Evolutionary conservation across 2,888 invertebrate species (phyloP), one percentile per base, ranked within the genome.

Genomic region (Germaria angustata): DNA sequence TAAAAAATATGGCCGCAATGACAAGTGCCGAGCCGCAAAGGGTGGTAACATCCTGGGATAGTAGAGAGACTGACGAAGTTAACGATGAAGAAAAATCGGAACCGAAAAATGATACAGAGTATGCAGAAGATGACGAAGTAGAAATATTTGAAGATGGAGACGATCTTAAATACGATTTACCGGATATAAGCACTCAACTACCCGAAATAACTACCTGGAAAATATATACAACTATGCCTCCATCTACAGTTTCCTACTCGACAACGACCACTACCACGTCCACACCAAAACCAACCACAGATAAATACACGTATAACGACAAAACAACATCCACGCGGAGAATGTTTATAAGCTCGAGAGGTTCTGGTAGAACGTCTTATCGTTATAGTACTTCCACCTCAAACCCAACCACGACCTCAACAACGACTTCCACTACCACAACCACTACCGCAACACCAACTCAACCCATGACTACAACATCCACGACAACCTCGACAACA

Each of bases 1-100:
- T 87, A 2, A 90, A 89, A 63, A 76, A 85, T 15, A 63, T 85
- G 0, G 24, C 61, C 2, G 65, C 81, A 28, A 71, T 66, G 2
- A 59, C 84, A 2, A 84, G 34, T 32, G 76, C 71, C 36, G 81
- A 84, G 44, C 72, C 77, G 11, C 49, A 55, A 8, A 55, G 46
- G 46, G 20, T 51, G 28, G 49, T 72, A 61, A 79, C 68, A 20
- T 61, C 41, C 1, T 80, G 79, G 79, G 61, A 75, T 13, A 80
- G 53, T 41, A 76, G 65, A 66, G 69, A 69, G 8, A 6, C 63
- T 1, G 44, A 32, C 0, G 46, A 68, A 49, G 24, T 55, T 53
- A 51, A 55, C 8, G 28, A 36, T 2, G 69, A 75, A 9, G 17
- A 46, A 0, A 39, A 20, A 0, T 24, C 17, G 3, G 71, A 34